Conservation (phyloP, 1,140 invertebrate species). For the Ganaspis sp. region DNA sequence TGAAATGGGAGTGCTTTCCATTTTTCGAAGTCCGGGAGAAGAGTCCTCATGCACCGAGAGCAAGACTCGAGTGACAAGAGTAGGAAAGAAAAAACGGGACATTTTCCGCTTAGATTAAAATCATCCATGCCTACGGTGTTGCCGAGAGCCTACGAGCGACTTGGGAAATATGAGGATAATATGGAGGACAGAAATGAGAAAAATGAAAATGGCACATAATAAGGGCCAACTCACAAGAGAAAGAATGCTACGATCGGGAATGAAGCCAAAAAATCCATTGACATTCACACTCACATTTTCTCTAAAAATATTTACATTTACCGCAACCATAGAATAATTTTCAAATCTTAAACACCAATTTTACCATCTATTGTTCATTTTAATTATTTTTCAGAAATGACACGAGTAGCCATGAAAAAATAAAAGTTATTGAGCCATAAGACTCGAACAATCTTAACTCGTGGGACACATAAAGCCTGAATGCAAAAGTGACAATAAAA, state of each 20-base stretch:
- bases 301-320: too few species aligned
- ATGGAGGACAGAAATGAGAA: not conserved
- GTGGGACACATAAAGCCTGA: too few species aligned
- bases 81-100: conserved; percentile 11
- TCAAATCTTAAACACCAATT: too few species aligned
- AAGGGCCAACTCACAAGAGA: not conserved
- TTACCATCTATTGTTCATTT: too few species aligned
- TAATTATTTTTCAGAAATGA: too few species aligned
- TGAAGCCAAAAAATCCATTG: not conserved
- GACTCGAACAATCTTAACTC: too few species aligned
- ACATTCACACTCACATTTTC: too few species aligned
- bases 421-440: too few species aligned
- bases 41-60: conserved; percentile 1
- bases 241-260: not conserved
- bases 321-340: too few species aligned
- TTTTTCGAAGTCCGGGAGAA: conserved; percentile 8
- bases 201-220: not conserved
- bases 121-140: conserved; percentile 22
- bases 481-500: too few species aligned
- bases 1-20: conserved; percentile 24
- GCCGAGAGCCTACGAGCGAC: not conserved
- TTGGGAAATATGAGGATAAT: conserved; percentile 6
- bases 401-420: too few species aligned
- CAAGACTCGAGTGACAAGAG: conserved; percentile 20
- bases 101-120: conserved; percentile 28